Evolutionary conservation across 2,888 invertebrate genomes (phyloP), one percentile per base, ranked within the genome.

Genomic region (Amphipoea lucens): DNA sequence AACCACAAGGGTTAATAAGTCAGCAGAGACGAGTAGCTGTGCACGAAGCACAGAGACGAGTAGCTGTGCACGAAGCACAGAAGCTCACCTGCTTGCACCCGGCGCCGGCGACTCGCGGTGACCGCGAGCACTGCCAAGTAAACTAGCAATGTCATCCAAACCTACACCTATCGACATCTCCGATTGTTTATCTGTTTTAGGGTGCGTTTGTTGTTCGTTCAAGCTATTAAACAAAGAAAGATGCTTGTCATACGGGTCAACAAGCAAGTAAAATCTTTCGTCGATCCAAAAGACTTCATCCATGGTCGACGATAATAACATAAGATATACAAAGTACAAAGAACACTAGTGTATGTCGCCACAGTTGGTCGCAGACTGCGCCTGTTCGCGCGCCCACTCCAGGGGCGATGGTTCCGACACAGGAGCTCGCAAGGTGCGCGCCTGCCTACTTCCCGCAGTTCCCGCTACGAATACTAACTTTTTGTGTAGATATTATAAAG

Each of bases 311-410:
- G 12, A 2, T 57, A 7, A 14, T 36, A 60, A n/a, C 23, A 23
- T 23, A 70, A 23, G 9, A 3, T n/a, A 45, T 72, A 12, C n/a
- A 57, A 48, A 60, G n/a, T 2, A 0, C 42, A 29, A 7, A 40
- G 29, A 73, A 74, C 60, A 48, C 73, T 20, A 73, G 60, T 60
- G 67, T 29, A 11, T 51, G n/a, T 5, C 11, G 20, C 17, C 67
- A 36, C 3, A 4, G 85, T 11, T 80, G 62, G 60, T 42, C 48
- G 40, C 42, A 23, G 17, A 81, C 85, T 81, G 74, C 20, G 36
- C 14, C 40, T 62, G 7, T 60, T 51, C 36, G n/a, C 71, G n/a
- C 20, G 23, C 7, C 14, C 70, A 4, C 71, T 71, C 40, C 63
- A 42, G 48, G n/a, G 20, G 17, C 23, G n/a, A 42, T 2, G 62